Base-by-base conservation (phyloP, 2,888 invertebrate genomes). In the Pristionchus exspectatus region DNA sequence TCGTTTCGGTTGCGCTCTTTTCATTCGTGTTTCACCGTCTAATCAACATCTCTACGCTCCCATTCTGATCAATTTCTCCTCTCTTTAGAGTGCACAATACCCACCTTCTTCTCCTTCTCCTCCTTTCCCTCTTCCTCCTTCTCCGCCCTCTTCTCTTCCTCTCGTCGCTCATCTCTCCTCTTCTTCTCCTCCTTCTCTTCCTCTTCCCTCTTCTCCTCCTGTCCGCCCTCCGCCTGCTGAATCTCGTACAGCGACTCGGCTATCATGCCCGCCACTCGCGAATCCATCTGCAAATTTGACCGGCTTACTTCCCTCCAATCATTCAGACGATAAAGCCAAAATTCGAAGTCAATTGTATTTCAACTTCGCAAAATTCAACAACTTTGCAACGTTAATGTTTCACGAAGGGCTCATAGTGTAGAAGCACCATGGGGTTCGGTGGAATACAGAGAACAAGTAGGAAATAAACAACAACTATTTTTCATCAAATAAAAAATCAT, bases 231-330 rank as follows among this genome's bases (percentile, higher is more conserved):
- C 63, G 90, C 72, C 21, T 90, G 90, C 77, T 95, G 95, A 63
- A 95, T 92, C 69, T 94, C 95, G 92, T 90, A 95, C 24, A 95
- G 92, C 14, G 94, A 93, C 84, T 94, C 94, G 54, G 95, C 94
- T 16, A 95, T 91, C 93, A 93, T 94, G 77, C 92, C 93, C 16
- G 95, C 95, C 24, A 94, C 95, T 21, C 95, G 94, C 10, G 94
- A 94, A 90, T 95, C 95, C 95, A 95, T 95, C 94, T 94, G 89
- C 85, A 93, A 90, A n/a, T n/a, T n/a, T n/a, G n/a, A n/a, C n/a
- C n/a, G n/a, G n/a, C n/a, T n/a, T n/a, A n/a, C n/a, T n/a, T n/a
- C n/a, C n/a, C n/a, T n/a, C n/a, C n/a, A n/a, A n/a, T n/a, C n/a
- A n/a, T n/a, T n/a, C n/a, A n/a, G n/a, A n/a, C n/a, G n/a, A n/a